phyloP scores from a whole-genome alignment of 2,888 invertebrate genomes.

The Tipula vernalis region DNA sequence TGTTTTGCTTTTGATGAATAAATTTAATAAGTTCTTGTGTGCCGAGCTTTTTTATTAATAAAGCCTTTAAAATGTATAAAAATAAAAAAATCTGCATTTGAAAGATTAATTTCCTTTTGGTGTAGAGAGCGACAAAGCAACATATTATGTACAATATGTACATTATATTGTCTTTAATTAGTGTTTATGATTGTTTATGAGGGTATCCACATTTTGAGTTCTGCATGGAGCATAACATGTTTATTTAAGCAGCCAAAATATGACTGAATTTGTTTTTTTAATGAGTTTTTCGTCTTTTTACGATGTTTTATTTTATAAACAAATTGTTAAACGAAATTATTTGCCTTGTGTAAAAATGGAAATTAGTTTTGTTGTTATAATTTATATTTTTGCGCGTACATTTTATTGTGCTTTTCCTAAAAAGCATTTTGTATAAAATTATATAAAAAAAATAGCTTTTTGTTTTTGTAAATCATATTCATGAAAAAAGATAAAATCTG shows the following conservation, averaged over 20 bases:
- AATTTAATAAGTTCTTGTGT: neutral
- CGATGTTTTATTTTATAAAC: neutral
- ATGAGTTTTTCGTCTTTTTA: neutral
- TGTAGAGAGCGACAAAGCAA: neutral
- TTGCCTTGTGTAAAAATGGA: neutral
- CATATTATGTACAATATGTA: neutral
- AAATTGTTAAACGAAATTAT: neutral
- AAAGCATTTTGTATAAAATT: neutral
- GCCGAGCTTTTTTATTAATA: neutral
- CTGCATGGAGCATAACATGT: neutral
- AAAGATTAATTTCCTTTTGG: neutral
- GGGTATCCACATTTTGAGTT: neutral
- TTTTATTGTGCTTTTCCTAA: too few species aligned
- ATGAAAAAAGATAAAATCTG: neutral
- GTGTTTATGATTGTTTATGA: neutral
- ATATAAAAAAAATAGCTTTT: neutral
- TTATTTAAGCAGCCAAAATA: neutral
- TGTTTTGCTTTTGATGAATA: neutral
- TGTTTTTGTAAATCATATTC: too few species aligned
- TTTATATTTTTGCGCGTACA: too few species aligned
- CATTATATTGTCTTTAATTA: neutral
- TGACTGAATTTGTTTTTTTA: neutral
- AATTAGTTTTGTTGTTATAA: neutral
- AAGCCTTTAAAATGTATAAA: neutral
- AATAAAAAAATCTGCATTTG: neutral